Percentiles rank a stretch among this genome's conserved stretches.
phyloP scores from a whole-genome alignment of 1,140 invertebrate genomes.

The Meteorus sp. region DNA sequence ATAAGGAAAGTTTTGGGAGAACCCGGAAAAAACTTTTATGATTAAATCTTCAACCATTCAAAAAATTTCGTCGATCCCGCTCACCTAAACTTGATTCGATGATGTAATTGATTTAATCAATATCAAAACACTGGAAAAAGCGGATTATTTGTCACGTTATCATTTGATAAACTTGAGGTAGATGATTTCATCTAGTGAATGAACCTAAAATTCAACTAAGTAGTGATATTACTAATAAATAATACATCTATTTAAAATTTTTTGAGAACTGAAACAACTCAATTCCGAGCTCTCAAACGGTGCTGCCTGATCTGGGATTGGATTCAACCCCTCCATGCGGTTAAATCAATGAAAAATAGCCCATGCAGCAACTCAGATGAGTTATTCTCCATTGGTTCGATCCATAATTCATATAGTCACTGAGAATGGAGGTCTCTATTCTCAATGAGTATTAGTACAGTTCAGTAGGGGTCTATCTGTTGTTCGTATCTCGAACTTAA shows the following conservation, averaged over 20 bases:
- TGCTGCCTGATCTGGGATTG: too few relatives aligned
- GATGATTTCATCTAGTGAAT: not conserved
- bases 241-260: not conserved
- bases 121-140: constrained; percentile 6
- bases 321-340: too few relatives aligned
- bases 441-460: too few relatives aligned
- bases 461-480: too few relatives aligned
- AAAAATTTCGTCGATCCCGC: constrained; percentile 1
- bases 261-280: constrained; percentile 32
- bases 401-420: too few relatives aligned
- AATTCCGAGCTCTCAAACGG: constrained; percentile 30
- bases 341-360: too few relatives aligned
- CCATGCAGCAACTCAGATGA: too few relatives aligned
- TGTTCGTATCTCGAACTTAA: too few relatives aligned
- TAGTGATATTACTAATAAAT: constrained; percentile 7
- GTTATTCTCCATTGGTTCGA: too few relatives aligned
- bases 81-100: constrained; percentile 26
- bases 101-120: constrained; percentile 24
- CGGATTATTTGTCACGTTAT: constrained; percentile 9
- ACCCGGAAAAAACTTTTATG: not conserved
- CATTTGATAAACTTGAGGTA: not conserved
- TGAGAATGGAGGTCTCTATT: too few relatives aligned
- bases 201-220: too few relatives aligned
- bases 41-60: constrained; percentile 7
- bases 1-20: not conserved